Conservation (phyloP, 2,797 vertebrate genomes). For the Limnodromus scolopaceus region DNA sequence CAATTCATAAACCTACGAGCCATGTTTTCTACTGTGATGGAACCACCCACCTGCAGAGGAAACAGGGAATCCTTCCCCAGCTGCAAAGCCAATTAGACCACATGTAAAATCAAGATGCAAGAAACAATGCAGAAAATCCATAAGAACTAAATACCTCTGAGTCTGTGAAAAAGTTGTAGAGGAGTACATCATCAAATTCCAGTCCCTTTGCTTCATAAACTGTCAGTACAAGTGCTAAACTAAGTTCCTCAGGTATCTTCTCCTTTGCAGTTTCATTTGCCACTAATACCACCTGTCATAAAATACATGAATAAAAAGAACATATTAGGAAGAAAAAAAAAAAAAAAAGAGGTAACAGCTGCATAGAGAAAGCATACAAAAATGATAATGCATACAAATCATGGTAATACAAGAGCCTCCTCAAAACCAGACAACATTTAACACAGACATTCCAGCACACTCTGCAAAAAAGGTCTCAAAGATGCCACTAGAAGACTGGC, state of each 20-base stretch:
- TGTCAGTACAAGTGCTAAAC: slow-evolving; percentile 82
- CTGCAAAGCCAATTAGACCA: neutral
- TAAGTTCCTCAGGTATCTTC: slow-evolving; percentile 83
- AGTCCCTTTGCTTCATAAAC: slow-evolving; percentile 86
- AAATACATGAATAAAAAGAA: neutral
- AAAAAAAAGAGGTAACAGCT: neutral
- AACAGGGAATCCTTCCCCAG: neutral
- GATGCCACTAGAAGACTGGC: neutral
- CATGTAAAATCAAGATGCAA: neutral
- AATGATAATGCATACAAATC: neutral
- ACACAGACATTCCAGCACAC: neutral
- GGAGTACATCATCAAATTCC: slow-evolving; percentile 86
- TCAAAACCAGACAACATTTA: neutral
- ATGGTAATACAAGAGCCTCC: neutral
- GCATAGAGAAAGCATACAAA: neutral
- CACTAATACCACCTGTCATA: slow-evolving; percentile 80
- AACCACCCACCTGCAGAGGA: neutral
- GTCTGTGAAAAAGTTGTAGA: slow-evolving; percentile 87
- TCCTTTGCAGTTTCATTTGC: slow-evolving; percentile 83
- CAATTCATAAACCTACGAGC: neutral
- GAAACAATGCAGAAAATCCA: neutral
- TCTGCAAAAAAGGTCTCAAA: neutral
- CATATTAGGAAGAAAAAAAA: neutral
- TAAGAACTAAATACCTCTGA: slow-evolving; percentile 78
- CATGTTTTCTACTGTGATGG: neutral